phyloP scores from a whole-genome alignment of 2,113 vertebrate genomes.

The Gallinago jamesoni region DNA sequence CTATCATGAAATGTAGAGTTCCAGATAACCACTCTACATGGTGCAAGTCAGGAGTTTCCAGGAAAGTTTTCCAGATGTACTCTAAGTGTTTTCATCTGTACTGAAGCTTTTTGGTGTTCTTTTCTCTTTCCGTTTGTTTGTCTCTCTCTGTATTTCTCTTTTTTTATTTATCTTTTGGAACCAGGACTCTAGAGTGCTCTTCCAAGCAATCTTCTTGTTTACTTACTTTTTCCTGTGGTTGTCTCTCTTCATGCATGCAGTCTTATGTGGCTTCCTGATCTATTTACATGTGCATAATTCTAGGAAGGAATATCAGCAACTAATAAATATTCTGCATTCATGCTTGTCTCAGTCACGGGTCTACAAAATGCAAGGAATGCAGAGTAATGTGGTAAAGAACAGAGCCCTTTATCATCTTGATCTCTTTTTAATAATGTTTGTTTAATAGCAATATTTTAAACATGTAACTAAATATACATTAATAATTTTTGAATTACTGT shows the following conservation, averaged over 20 bases:
- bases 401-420: background rate
- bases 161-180: background rate
- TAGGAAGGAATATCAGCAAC: background rate
- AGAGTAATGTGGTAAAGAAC: background rate
- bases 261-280: background rate
- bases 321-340: background rate
- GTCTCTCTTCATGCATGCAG: background rate
- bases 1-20: background rate
- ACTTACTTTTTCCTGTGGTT: background rate
- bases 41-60: background rate
- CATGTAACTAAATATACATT: conserved; percentile 44
- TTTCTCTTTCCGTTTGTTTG: background rate
- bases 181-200: background rate
- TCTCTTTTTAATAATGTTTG: conserved; percentile 15
- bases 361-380: background rate
- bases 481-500: background rate
- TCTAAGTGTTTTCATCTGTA: background rate
- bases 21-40: background rate
- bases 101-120: background rate
- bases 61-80: background rate
- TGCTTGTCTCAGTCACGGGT: background rate
- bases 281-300: background rate
- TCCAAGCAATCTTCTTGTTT: background rate
- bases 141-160: background rate
- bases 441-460: conserved; percentile 33